Evolutionary conservation across 1,140 invertebrate species (phyloP).

Genomic region (Drosophila ironensis): DNA sequence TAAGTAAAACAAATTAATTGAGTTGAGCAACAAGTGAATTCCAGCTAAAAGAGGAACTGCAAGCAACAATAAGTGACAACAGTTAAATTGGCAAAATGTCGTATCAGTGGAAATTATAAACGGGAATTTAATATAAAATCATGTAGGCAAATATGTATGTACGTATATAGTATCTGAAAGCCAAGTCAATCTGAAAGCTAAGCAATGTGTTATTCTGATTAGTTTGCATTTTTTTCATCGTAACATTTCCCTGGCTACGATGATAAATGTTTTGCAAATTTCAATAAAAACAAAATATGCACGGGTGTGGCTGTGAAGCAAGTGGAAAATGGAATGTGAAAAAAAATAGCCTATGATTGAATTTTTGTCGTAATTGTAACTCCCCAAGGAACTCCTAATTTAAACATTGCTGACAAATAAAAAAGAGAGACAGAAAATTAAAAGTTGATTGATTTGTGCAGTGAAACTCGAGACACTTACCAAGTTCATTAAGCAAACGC

Average conservation of each 20-base stretch:
- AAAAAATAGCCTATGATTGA: constrained; percentile 1
- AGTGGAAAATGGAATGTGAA: constrained; percentile 18
- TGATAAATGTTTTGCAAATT: neutral
- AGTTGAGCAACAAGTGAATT: no score
- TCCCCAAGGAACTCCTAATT: no score
- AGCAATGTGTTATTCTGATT: neutral
- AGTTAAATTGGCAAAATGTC: neutral
- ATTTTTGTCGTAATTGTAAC: no score
- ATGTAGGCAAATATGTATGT: constrained; percentile 1
- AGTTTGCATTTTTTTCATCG: constrained; percentile 3
- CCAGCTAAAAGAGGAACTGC: no score
- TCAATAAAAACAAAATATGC: neutral
- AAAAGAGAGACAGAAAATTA: no score
- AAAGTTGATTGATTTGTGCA: constrained; percentile 51
- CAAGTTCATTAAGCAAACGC: constrained; percentile 37
- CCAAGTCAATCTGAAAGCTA: constrained; percentile 15
- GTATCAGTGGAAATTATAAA: constrained; percentile 44
- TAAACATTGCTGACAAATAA: no score
- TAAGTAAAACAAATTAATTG: constrained; percentile 30
- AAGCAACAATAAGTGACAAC: constrained; percentile 9
- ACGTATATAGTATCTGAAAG: no score
- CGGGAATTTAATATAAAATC: neutral
- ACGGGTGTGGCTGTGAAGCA: constrained; percentile 19
- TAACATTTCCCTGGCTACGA: neutral
- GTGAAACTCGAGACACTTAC: constrained; percentile 20